These are phyloP conservation scores for Emydura subglobosa DNA, from an alignment of 2,113 vertebrate genomes.

Conservation along the genomic window DNA sequence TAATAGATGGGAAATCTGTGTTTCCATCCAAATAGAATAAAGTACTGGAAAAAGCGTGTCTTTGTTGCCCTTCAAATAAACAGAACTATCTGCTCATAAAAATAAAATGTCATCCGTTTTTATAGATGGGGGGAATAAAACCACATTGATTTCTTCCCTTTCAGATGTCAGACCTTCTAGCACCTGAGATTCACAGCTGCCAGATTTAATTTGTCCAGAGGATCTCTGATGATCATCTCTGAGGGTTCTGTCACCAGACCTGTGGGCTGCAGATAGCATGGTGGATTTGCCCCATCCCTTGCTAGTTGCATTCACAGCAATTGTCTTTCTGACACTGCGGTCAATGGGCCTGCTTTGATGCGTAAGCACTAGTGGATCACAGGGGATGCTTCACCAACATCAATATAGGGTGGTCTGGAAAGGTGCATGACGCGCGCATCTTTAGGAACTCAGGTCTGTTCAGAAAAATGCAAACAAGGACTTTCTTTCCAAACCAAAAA, in stretches of 20 bases:
- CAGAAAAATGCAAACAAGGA: too few relatives aligned
- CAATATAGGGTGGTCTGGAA: too few relatives aligned
- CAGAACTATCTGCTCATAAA: not conserved
- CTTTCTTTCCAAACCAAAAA: too few relatives aligned
- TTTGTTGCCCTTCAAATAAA: not conserved
- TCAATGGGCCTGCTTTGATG: not conserved
- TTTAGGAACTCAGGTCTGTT: too few relatives aligned
- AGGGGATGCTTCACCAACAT: too few relatives aligned
- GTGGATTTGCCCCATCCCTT: not conserved
- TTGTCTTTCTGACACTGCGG: not conserved
- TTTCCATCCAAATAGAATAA: not conserved
- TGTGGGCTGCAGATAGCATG: not conserved
- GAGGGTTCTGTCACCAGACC: not conserved
- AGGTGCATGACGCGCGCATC: too few relatives aligned
- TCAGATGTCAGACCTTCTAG: not conserved
- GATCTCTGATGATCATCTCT: accelerated
- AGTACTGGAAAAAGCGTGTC: not conserved
- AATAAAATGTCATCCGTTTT: not conserved
- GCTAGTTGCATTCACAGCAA: not conserved
- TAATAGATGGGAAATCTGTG: not conserved
- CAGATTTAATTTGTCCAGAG: not conserved
- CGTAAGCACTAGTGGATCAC: not conserved
- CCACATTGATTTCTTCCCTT: not conserved
- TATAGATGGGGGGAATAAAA: not conserved
- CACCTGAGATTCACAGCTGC: not conserved